Base-by-base conservation (phyloP, 2,888 invertebrate genomes). In the Pyrrhia umbra region DNA sequence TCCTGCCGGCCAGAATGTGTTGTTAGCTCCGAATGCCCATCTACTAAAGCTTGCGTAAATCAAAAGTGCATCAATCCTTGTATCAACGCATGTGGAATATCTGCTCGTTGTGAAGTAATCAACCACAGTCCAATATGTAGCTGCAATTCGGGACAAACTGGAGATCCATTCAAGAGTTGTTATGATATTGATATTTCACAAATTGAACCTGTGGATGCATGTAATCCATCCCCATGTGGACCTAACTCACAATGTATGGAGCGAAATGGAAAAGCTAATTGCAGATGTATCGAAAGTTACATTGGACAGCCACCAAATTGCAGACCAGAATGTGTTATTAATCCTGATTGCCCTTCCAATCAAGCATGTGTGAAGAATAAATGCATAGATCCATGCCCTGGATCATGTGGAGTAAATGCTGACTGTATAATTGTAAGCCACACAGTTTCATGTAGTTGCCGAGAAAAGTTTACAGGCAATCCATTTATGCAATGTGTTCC, bases 61-160 rank as follows among this genome's bases (percentile, higher is more conserved):
- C 96, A 96, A 83, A 97, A 97, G 90, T 98, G 98, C 88, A 95
- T 96, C 0, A 97, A 98, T 92, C 98, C 98, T 15, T 98, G 98
- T 80, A 96, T 96, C 0, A 97, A 97, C 66, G 97, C 97, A 27
- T 98, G 98, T 88, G 98, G 98, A 9, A 91, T 96, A 20, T 96
- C 96, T 59, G 97, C 98, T 1, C 92, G 96, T 37, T 98, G 98
- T 88, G 96, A 97, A 80, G 97, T 98, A 1, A 96, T 97, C 30
- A 97, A 97, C 86, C 98, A 98, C 85, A 98, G 98, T 86, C 98
- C 98, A 13, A 97, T 98, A 63, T 98, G 98, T 86, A 97, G 96
- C 75, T 98, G 98, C 85, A 97, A 97, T 59, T 90, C 96, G 18
- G 97, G 96, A 18, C 96, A 97, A 88, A 96, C 96, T 21, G 98